Evolutionary conservation across 2,797 vertebrate species (phyloP).

Genomic region (Lacerta viridis): DNA sequence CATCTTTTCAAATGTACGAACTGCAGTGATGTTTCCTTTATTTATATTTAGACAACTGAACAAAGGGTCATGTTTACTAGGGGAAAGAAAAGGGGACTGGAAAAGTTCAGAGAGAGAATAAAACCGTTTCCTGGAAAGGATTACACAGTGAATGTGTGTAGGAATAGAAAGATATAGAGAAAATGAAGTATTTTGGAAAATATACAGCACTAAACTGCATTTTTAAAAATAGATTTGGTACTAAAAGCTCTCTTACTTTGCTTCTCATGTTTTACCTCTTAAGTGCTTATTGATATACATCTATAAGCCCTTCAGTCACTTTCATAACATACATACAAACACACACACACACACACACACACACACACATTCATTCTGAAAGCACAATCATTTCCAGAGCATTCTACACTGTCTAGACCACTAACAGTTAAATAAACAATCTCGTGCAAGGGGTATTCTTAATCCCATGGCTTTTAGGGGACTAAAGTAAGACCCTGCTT

Average conservation of each 20-base stretch:
- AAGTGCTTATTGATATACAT: background rate
- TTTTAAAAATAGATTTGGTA: background rate
- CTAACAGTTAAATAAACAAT: background rate
- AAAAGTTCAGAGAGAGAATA: background rate
- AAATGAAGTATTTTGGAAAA: background rate
- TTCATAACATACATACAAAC: background rate
- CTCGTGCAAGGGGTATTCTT: background rate
- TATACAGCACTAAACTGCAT: background rate
- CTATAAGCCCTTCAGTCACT: background rate
- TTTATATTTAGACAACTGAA: constrained; percentile 17
- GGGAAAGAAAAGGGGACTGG: background rate
- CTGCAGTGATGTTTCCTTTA: background rate
- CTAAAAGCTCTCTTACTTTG: background rate
- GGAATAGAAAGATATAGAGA: background rate
- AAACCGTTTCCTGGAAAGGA: background rate
- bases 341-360: background rate
- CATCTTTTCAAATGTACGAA: background rate
- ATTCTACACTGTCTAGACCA: background rate
- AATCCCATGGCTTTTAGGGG: background rate
- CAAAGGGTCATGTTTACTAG: background rate
- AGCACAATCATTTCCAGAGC: background rate
- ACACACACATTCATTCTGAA: background rate
- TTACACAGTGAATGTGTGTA: background rate
- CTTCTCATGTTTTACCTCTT: background rate
- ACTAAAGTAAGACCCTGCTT: background rate